Evolutionary conservation across 1,140 invertebrate species (phyloP).

Genomic region (Neodiprion fabricii): DNA sequence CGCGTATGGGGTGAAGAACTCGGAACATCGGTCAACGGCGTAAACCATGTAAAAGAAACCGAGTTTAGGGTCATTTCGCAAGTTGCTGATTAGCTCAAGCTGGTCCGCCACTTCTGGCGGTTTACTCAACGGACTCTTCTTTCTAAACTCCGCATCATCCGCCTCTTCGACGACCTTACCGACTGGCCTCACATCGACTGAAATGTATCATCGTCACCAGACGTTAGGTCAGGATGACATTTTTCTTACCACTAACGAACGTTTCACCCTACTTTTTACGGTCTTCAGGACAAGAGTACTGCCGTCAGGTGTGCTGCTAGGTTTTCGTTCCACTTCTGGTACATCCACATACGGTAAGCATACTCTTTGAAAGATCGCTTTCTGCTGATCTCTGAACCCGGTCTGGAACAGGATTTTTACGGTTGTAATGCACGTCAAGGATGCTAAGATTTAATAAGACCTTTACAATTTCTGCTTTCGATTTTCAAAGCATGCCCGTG

Average conservation of each 20-base stretch:
- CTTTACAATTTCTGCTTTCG: no score
- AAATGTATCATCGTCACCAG: conserved; percentile 1
- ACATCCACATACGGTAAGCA: conserved; percentile 22
- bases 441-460: no score
- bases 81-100: conserved; percentile 62
- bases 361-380: conserved; percentile 28
- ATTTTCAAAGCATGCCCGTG: no score
- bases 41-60: conserved; percentile 75
- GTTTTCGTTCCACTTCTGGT: conserved; percentile 7
- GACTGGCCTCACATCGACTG: conserved; percentile 28
- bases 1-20: conserved; percentile 74
- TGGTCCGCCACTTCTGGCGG: conserved; percentile 56
- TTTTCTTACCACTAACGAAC: background rate
- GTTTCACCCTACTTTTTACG: background rate
- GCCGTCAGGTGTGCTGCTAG: conserved; percentile 2
- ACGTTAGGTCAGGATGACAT: no score
- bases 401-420: conserved; percentile 26
- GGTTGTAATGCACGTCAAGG: background rate
- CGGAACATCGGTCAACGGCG: conserved; percentile 70
- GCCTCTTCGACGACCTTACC: conserved; percentile 26
- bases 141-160: background rate
- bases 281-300: background rate
- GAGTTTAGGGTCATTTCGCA: conserved; percentile 58
- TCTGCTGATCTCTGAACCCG: conserved; percentile 37
- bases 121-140: conserved; percentile 46